Percentiles rank a stretch among this genome's conserved stretches.
Evolutionary conservation across 2,113 vertebrate genomes (phyloP).

Genomic region (Gambusia affinis): DNA sequence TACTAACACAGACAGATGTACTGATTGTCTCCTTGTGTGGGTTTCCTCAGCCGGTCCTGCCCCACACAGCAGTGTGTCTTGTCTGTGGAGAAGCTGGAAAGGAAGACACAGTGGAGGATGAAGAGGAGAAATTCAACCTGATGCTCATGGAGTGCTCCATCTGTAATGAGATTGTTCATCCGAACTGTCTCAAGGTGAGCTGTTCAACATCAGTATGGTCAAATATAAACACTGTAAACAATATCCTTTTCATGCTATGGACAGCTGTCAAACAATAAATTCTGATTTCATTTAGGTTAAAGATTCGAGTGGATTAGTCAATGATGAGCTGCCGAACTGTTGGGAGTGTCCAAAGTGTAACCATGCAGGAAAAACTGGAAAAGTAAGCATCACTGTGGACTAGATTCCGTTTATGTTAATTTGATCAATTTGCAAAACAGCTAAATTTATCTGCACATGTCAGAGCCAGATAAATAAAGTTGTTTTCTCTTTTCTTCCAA

Average conservation of each 20-base stretch:
- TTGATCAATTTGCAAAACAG: not conserved
- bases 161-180: slow-evolving; percentile 98
- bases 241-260: not conserved
- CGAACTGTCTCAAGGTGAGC: slow-evolving; percentile 94
- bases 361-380: slow-evolving; percentile 97
- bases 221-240: not conserved
- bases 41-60: slow-evolving; percentile 87
- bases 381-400: slow-evolving; percentile 88
- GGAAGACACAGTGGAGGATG: slow-evolving; percentile 93
- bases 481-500: slow-evolving; percentile 79
- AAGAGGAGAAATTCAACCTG: slow-evolving; percentile 94
- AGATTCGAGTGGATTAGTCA: slow-evolving; percentile 93
- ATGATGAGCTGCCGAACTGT: slow-evolving; percentile 97
- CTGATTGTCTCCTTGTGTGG: not conserved
- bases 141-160: slow-evolving; percentile 99
- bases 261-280: not conserved
- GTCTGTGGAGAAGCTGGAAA: slow-evolving; percentile 97
- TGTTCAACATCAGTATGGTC: not conserved
- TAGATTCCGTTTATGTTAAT: not conserved
- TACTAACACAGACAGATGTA: not conserved
- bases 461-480: slow-evolving; percentile 87
- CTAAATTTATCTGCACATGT: not conserved
- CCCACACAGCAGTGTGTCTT: slow-evolving; percentile 95
- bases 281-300: slow-evolving; percentile 82
- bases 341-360: slow-evolving; percentile 99